Percentiles rank a stretch among this genome's conserved stretches.
Evolutionary conservation across 2,888 invertebrate species (phyloP).

Genomic region (Lasioglossum morio): DNA sequence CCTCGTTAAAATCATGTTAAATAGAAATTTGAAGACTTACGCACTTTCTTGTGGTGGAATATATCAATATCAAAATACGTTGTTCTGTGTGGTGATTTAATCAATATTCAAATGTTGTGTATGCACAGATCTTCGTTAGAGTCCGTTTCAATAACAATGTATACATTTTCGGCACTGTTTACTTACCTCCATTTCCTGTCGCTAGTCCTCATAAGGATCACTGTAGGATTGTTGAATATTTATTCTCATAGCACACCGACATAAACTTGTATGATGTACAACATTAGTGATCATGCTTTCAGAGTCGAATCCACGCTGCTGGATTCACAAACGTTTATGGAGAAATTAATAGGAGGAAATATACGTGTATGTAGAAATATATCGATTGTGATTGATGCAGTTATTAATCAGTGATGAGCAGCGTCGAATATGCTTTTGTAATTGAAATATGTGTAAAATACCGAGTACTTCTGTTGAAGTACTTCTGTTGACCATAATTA

Average conservation of each 20-base stretch:
- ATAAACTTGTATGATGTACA: background rate
- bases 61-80: background rate
- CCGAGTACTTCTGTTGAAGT: too few relatives aligned
- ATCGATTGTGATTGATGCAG: too few relatives aligned
- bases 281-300: background rate
- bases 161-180: background rate
- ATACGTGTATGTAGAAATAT: too few relatives aligned
- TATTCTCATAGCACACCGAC: background rate
- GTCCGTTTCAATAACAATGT: conserved; percentile 6
- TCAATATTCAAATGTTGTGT: background rate
- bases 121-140: conserved; percentile 5
- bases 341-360: too few relatives aligned
- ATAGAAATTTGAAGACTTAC: background rate
- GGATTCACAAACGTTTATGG: background rate
- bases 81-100: background rate
- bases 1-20: background rate
- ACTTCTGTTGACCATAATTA: too few relatives aligned
- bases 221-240: background rate
- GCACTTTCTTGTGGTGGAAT: background rate
- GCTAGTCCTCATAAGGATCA: background rate
- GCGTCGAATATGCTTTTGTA: too few relatives aligned
- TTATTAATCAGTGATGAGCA: too few relatives aligned
- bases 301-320: background rate
- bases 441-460: too few relatives aligned
- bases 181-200: background rate